Conservation (phyloP, 2,113 vertebrate species). For the Cyanoramphus novaezelandiae region DNA sequence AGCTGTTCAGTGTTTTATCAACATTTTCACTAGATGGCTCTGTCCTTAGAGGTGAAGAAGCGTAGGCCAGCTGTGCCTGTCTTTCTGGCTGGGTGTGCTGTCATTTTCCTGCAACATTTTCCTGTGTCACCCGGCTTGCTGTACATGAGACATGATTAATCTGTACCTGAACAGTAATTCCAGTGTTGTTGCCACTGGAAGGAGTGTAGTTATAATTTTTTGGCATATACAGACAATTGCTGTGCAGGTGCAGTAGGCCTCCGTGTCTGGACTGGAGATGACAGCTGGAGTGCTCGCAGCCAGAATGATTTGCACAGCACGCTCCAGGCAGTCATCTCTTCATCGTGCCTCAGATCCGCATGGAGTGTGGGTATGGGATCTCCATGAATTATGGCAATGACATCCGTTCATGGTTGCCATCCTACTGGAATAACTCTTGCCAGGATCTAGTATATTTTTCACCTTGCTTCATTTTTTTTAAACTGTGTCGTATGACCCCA, state of each 20-base stretch:
- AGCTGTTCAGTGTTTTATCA: neutral
- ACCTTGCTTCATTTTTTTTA: neutral
- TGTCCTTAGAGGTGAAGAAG: neutral
- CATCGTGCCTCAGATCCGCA: neutral
- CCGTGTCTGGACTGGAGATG: neutral
- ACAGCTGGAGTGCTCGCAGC: neutral
- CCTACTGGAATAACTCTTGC: neutral
- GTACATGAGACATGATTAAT: neutral
- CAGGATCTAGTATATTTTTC: neutral
- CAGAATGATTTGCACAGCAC: neutral
- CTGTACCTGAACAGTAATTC: neutral
- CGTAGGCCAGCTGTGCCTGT: neutral
- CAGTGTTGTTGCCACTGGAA: neutral
- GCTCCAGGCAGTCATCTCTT: neutral
- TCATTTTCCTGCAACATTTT: neutral
- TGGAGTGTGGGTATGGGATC: neutral
- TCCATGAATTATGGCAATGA: accelerated
- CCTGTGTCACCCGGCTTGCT: neutral
- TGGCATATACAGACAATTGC: neutral
- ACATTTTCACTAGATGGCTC: neutral
- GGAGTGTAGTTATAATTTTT: neutral
- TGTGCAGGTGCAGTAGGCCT: neutral
- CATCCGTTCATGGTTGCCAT: neutral
- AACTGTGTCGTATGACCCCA: accelerated
- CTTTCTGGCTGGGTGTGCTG: neutral